phyloP scores from a whole-genome alignment of 2,797 vertebrate species.

The Mormyrops attenuatus region DNA sequence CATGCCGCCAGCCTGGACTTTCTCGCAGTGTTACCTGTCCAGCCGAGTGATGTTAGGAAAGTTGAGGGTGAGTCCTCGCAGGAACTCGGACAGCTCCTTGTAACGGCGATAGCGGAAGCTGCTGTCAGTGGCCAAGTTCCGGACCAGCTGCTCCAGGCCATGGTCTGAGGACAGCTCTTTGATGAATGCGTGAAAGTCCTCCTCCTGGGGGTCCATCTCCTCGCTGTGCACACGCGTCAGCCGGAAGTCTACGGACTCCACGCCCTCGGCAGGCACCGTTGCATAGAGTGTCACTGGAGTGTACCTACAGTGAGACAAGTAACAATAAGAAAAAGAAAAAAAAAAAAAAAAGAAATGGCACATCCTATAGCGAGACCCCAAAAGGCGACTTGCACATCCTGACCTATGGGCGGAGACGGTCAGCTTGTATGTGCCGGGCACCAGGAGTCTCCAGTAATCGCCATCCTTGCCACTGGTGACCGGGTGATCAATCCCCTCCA shows the following conservation, averaged over 20 bases:
- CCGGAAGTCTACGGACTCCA: slow-evolving; percentile 79
- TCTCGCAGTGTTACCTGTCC: slow-evolving; percentile 52
- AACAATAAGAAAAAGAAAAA: background rate
- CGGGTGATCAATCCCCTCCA: slow-evolving; percentile 73
- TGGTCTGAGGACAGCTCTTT: slow-evolving; percentile 81
- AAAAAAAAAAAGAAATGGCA: background rate
- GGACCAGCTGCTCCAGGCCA: slow-evolving; percentile 75
- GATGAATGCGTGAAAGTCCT: slow-evolving; percentile 78
- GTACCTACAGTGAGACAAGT: slow-evolving; percentile 62
- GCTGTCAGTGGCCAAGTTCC: slow-evolving; percentile 63
- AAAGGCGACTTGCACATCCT: slow-evolving; percentile 27
- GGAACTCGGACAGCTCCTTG: slow-evolving; percentile 73
- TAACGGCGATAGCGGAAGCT: slow-evolving; percentile 78
- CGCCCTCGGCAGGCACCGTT: slow-evolving; percentile 65
- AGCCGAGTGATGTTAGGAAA: slow-evolving; percentile 83
- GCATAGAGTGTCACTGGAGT: slow-evolving; percentile 67
- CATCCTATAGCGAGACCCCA: background rate
- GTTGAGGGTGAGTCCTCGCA: slow-evolving; percentile 81
- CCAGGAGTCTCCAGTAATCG: slow-evolving; percentile 93
- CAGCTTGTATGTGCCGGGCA: slow-evolving; percentile 75
- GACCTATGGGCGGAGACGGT: slow-evolving; percentile 85
- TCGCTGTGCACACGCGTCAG: slow-evolving; percentile 56
- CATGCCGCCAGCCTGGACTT: background rate
- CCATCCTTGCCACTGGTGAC: slow-evolving; percentile 76
- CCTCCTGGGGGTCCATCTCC: slow-evolving; percentile 64